phyloP scores from a whole-genome alignment of 1,140 invertebrate genomes.

The Palaemon carinicauda region DNA sequence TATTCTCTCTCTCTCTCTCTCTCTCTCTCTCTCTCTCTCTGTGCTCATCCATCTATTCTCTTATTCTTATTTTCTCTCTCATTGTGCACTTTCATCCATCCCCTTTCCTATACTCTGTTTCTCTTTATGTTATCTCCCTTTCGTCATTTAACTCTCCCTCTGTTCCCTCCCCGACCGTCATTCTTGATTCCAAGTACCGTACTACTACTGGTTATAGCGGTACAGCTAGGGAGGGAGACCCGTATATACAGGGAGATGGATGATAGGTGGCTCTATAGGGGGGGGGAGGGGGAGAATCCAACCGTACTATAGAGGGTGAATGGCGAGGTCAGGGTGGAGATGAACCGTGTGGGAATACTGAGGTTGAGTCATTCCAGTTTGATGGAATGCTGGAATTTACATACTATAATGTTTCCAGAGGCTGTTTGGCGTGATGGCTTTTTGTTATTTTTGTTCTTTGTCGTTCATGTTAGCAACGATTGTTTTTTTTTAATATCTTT shows the following conservation, averaged over 20 bases:
- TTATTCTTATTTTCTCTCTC: not conserved
- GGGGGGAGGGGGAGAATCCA: too few relatives aligned
- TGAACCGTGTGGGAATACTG: slow-evolving; percentile 39
- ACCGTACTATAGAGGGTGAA: not conserved
- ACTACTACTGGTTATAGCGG: slow-evolving; percentile 13
- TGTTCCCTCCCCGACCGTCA: not conserved
- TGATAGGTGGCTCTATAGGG: not conserved
- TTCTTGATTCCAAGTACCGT: slow-evolving; percentile 24
- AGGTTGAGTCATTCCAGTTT: slow-evolving; percentile 39
- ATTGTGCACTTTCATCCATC: not conserved
- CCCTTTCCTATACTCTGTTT: not conserved
- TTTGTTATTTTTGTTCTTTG: too few relatives aligned
- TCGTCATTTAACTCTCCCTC: too few relatives aligned
- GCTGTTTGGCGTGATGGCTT: not conserved
- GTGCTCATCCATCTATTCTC: too few relatives aligned
- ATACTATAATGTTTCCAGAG: not conserved
- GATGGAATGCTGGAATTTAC: slow-evolving; percentile 47
- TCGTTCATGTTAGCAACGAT: too few relatives aligned
- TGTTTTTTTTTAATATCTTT: too few relatives aligned
- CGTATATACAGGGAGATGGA: too few relatives aligned
- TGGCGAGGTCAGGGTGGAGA: not conserved
- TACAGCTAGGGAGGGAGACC: not conserved
- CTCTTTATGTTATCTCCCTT: not conserved
- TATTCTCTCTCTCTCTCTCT: not conserved
- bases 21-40: not conserved